Evolutionary conservation across 2,113 vertebrate species (phyloP).

Genomic region (Gymnogyps californianus): DNA sequence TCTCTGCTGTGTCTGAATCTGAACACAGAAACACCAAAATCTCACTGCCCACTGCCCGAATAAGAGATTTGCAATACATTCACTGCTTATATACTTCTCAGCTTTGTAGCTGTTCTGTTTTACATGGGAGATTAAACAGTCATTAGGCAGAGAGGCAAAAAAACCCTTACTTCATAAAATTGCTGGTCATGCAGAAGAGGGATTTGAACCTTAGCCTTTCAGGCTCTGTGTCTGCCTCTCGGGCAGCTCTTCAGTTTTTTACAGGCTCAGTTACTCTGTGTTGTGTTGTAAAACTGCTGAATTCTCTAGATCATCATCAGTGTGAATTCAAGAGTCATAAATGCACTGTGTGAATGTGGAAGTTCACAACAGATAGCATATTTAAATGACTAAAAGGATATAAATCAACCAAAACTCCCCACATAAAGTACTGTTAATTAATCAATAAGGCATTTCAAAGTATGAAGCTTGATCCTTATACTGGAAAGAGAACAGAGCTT

Average conservation of each 20-base stretch:
- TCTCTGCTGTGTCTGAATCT: neutral
- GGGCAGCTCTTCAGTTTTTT: neutral
- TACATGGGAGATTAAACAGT: neutral
- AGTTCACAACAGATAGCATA: neutral
- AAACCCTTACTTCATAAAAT: neutral
- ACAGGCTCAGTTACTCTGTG: neutral
- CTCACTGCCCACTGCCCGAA: neutral
- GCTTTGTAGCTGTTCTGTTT: neutral
- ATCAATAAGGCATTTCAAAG: neutral
- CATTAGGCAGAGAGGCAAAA: neutral
- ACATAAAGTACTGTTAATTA: neutral
- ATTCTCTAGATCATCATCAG: neutral
- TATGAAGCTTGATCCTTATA: neutral
- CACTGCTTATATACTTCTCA: neutral
- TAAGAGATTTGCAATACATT: neutral
- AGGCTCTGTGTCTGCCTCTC: neutral
- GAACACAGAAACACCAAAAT: neutral
- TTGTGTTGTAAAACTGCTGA: neutral
- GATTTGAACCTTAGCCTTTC: neutral
- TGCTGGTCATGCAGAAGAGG: neutral
- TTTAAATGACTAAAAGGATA: neutral
- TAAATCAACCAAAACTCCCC: neutral
- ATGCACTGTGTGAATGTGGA: neutral
- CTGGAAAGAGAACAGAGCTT: neutral
- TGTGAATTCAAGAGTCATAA: neutral